Conservation (phyloP, 30 jellyfish, hydroid and myxozoan species). For the Cassiopea andromeda region DNA sequence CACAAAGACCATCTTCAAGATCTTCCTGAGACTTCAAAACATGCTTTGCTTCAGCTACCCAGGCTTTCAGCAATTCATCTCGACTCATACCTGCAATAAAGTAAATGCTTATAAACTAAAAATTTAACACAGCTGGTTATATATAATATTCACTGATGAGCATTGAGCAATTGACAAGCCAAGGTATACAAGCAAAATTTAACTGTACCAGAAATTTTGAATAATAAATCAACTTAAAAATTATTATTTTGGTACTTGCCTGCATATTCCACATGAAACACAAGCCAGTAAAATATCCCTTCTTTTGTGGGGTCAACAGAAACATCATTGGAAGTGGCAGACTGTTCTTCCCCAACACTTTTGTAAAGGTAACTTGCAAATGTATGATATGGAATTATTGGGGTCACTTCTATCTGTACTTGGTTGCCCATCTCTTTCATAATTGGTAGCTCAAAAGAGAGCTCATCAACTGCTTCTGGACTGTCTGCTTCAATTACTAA, state of each 20-base stretch:
- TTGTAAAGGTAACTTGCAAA: slow-evolving; percentile 55
- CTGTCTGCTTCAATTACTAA: slow-evolving; percentile 70
- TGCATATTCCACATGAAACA: slow-evolving; percentile 45
- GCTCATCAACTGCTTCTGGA: slow-evolving; percentile 54
- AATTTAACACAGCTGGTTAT: too few species aligned
- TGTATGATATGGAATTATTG: slow-evolving; percentile 55
- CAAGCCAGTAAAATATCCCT: slow-evolving; percentile 73
- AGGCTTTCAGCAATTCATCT: slow-evolving; percentile 51
- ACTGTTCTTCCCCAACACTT: slow-evolving; percentile 36
- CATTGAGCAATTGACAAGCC: too few species aligned
- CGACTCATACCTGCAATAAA: slow-evolving; percentile 62
- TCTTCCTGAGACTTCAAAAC: slow-evolving; percentile 61
- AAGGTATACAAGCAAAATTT: too few species aligned
- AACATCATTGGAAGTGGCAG: slow-evolving; percentile 16
- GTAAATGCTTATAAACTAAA: too few species aligned
- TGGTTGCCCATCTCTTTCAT: slow-evolving; percentile 71
- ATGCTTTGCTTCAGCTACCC: slow-evolving; percentile 72
- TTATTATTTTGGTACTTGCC: slow-evolving; percentile 10
- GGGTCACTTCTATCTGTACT: slow-evolving; percentile 66
- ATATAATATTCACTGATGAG: too few species aligned
- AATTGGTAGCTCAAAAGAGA: slow-evolving; percentile 61
- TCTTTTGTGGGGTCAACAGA: slow-evolving; percentile 52
- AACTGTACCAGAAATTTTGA: neutral
- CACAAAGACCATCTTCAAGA: slow-evolving; percentile 50
- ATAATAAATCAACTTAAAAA: too few species aligned